Conservation (phyloP, 2,113 vertebrate genomes). For the Antigone vipio region DNA sequence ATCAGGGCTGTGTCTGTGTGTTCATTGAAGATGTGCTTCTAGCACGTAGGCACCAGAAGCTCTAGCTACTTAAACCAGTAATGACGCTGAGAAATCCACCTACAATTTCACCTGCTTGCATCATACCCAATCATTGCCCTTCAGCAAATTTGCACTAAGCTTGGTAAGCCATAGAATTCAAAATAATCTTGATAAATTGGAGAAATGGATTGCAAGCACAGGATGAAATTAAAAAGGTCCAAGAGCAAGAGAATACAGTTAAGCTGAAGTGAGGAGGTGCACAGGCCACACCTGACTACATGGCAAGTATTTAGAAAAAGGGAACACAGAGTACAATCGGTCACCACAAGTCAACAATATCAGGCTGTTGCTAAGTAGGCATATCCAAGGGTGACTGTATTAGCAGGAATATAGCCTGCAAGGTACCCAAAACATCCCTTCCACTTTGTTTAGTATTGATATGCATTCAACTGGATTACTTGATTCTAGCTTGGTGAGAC, state of each 20-base stretch:
- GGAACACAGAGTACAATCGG: background rate
- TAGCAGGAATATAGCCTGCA: background rate
- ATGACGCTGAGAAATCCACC: background rate
- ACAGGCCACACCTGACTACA: background rate
- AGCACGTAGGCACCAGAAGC: background rate
- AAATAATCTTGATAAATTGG: background rate
- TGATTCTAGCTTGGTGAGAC: background rate
- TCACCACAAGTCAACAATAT: background rate
- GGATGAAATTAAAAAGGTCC: background rate
- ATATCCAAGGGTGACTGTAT: background rate
- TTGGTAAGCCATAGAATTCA: background rate
- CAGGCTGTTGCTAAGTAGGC: background rate
- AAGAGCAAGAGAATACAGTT: background rate
- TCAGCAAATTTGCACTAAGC: background rate
- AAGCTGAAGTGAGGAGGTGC: background rate
- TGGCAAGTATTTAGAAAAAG: background rate
- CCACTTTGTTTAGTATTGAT: background rate
- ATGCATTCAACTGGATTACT: background rate
- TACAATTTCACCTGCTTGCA: background rate
- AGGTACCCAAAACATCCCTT: background rate
- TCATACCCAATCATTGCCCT: background rate
- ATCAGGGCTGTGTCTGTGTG: background rate
- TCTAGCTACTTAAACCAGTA: background rate
- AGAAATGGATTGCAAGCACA: background rate
- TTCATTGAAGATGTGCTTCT: background rate